These are phyloP conservation scores for Idaea dimidiata DNA, from an alignment of 2,888 invertebrate genomes.

Conservation along the genomic window DNA sequence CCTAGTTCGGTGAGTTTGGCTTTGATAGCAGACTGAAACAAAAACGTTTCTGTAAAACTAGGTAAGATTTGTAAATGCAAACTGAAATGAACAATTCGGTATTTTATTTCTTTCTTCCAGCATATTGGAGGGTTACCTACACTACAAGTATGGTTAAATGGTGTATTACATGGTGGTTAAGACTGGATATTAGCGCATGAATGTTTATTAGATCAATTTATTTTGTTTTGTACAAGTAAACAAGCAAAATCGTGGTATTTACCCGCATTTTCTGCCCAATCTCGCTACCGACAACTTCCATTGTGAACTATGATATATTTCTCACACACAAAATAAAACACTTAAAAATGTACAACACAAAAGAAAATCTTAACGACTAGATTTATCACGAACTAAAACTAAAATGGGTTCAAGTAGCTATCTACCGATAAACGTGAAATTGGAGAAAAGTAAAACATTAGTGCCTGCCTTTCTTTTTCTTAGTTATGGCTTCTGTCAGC, in stretches of 20 bases:
- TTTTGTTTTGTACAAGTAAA: neutral
- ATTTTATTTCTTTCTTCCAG: too few relatives aligned
- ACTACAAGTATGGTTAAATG: neutral
- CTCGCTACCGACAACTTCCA: conserved; percentile 91
- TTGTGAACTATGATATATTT: conserved; percentile 50
- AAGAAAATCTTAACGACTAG: conserved; percentile 5
- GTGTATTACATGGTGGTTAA: too few relatives aligned
- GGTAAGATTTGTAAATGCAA: conserved; percentile 60
- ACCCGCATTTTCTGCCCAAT: conserved; percentile 94
- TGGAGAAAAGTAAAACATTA: neutral
- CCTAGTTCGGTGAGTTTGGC: conserved; percentile 96
- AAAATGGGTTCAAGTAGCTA: neutral
- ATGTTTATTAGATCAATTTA: neutral
- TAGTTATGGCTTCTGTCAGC: too few relatives aligned
- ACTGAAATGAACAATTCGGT: neutral
- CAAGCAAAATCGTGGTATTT: conserved; percentile 45
- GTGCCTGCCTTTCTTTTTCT: too few relatives aligned
- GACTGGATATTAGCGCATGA: neutral
- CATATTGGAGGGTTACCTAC: too few relatives aligned
- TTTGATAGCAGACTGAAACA: conserved; percentile 93
- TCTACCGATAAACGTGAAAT: neutral
- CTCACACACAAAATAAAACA: conserved; percentile 20
- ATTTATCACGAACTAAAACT: neutral
- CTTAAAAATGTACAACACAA: conserved; percentile 9
- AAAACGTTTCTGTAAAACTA: neutral